A percentile compares a stretch with the other conserved stretches of the same genome.
Conservation (phyloP, 2,888 invertebrate genomes). For the Chorisops tibialis region DNA sequence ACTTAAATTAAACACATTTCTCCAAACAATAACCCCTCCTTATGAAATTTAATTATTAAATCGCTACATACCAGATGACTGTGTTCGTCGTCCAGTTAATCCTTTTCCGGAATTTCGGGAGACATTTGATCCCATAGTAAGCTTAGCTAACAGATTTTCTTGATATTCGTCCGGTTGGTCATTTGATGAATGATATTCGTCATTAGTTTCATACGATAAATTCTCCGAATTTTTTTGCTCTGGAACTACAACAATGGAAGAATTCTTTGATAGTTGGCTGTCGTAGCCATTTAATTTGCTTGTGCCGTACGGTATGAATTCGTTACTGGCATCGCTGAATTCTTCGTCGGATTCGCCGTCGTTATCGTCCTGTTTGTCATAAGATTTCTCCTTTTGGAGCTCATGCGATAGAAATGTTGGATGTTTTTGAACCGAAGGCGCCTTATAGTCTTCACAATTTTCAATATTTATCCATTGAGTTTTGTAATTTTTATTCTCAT, state of each 20-base stretch:
- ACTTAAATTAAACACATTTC: too few species aligned
- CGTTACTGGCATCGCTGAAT: constrained; percentile 11
- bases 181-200: not conserved
- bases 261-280: constrained; percentile 1
- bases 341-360: constrained; percentile 17
- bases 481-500: constrained; percentile 18
- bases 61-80: constrained; percentile 34
- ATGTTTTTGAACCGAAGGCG: not conserved
- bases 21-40: not conserved
- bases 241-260: not conserved
- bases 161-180: not conserved
- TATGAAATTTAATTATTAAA: not conserved
- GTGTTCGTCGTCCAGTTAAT: constrained; percentile 36
- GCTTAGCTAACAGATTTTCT: constrained; percentile 26
- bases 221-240: not conserved
- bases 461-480: constrained; percentile 8
- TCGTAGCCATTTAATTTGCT: constrained; percentile 5
- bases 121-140: constrained; percentile 72
- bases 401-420: constrained; percentile 16
- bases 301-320: constrained; percentile 8
- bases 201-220: not conserved
- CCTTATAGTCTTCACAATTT: constrained; percentile 10
- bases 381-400: not conserved
- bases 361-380: not conserved
- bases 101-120: constrained; percentile 70